phyloP scores from a whole-genome alignment of 1,140 invertebrate genomes.

The Phthorimaea operculella region DNA sequence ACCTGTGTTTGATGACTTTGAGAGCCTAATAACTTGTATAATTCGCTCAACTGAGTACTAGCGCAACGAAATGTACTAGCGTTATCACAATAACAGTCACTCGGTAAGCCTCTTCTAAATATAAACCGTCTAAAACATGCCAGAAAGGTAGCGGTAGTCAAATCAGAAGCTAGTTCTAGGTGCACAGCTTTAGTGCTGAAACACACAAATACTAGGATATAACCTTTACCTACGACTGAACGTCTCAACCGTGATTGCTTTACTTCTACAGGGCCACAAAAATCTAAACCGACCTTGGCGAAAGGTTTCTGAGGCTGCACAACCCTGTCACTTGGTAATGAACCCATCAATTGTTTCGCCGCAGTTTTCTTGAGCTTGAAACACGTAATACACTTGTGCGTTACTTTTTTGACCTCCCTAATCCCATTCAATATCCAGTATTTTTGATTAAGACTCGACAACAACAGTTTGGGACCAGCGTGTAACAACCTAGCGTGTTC shows the following conservation, averaged over 20 bases:
- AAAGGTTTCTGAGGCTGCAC: background rate
- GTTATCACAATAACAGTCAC: background rate
- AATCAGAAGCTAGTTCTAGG: background rate
- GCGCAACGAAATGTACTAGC: background rate
- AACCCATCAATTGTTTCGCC: background rate
- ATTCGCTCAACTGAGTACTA: background rate
- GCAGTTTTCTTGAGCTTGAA: background rate
- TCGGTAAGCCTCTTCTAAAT: background rate
- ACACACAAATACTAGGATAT: background rate
- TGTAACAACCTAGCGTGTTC: conserved; percentile 22
- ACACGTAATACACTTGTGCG: background rate
- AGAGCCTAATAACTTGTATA: background rate
- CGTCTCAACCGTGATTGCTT: background rate
- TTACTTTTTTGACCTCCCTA: background rate
- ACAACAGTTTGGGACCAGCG: conserved; percentile 12
- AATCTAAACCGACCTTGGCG: background rate
- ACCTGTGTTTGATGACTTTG: background rate
- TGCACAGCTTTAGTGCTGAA: too few relatives aligned
- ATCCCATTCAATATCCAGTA: conserved; percentile 21
- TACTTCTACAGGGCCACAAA: background rate
- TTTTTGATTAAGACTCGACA: conserved; percentile 4
- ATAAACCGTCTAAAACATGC: background rate
- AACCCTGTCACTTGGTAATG: background rate
- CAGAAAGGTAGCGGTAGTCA: background rate
- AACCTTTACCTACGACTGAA: background rate